Conservation (phyloP, 2,113 vertebrate genomes). For the Passer domesticus region DNA sequence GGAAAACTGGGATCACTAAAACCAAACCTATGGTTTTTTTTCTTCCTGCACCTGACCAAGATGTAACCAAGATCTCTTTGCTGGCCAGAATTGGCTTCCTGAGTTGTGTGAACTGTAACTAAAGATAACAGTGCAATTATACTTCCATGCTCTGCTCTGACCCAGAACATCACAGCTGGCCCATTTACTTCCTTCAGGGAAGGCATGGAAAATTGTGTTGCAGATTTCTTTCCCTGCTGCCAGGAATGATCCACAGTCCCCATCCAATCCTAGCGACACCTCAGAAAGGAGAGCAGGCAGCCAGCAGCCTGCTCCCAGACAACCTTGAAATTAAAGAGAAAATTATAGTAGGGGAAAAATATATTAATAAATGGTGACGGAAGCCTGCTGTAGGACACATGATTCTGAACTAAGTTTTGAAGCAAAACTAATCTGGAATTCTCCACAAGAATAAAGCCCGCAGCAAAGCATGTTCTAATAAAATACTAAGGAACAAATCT, state of each 20-base stretch:
- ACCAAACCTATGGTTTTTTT: neutral
- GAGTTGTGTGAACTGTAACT: neutral
- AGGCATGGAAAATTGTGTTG: neutral
- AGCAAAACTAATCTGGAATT: neutral
- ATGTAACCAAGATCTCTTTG: neutral
- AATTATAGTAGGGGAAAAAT: neutral
- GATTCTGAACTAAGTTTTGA: neutral
- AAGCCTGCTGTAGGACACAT: neutral
- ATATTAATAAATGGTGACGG: neutral
- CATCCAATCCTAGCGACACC: neutral
- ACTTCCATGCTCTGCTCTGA: neutral
- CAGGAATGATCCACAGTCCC: neutral
- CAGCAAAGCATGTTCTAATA: constrained; percentile 5
- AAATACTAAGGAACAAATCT: constrained; percentile 19
- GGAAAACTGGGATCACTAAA: neutral
- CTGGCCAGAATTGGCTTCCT: neutral
- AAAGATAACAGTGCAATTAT: neutral
- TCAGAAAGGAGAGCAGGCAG: neutral
- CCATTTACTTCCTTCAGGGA: neutral
- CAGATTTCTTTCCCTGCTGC: neutral
- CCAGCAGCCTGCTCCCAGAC: neutral
- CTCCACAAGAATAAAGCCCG: neutral
- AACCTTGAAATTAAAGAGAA: neutral
- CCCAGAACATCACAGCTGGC: neutral
- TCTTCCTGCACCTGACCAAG: neutral